These are phyloP conservation scores for Pseudorhombus dupliciocellatus DNA, from an alignment of 2,113 vertebrate species.

Conservation along the genomic window DNA sequence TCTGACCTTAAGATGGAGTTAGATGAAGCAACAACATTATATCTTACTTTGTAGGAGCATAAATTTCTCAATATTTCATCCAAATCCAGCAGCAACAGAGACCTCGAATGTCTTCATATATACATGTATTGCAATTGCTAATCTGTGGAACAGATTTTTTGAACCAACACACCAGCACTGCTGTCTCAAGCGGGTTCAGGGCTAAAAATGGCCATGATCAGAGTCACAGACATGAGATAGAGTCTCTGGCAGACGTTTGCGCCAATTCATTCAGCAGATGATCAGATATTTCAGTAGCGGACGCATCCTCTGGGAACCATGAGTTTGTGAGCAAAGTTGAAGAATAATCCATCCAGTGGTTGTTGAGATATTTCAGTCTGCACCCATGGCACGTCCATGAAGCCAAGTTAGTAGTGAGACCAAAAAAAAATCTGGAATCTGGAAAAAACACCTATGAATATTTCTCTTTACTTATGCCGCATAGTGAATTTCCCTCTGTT, in stretches of 20 bases:
- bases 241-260: background rate
- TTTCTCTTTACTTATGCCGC: background rate
- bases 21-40: background rate
- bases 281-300: background rate
- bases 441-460: background rate
- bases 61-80: too few species aligned
- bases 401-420: background rate
- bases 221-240: background rate
- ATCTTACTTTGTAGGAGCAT: too few species aligned
- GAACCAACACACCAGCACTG: background rate
- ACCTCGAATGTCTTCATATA: too few species aligned
- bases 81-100: too few species aligned
- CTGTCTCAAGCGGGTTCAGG: too few species aligned
- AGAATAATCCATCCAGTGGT: background rate
- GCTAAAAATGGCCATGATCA: too few species aligned
- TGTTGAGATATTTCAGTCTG: background rate
- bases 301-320: background rate
- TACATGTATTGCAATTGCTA: too few species aligned
- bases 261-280: background rate
- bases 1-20: background rate
- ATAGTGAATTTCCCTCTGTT: too few species aligned
- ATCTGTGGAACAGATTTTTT: too few species aligned
- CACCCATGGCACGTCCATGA: background rate
- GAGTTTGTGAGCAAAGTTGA: background rate
- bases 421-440: constrained; percentile 1